Percentiles rank a stretch among this genome's conserved stretches.
These are phyloP conservation scores for Zygogramma bicolorata DNA, from an alignment of 2,888 invertebrate genomes.

Conservation along the genomic window DNA sequence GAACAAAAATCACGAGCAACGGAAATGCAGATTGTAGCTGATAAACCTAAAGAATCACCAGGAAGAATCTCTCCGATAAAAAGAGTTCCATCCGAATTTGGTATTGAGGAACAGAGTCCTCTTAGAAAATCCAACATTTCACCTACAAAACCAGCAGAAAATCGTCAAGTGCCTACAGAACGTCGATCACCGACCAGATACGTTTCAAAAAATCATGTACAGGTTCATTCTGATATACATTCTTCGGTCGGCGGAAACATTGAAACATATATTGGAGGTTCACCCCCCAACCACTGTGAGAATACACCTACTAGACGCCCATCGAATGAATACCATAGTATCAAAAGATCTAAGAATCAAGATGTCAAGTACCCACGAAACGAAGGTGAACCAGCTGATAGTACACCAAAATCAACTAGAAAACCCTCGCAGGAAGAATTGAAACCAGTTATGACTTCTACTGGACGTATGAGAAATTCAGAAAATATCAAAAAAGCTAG, in stretches of 20 bases:
- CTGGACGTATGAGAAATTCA: conserved; percentile 68
- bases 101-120: conserved; percentile 7
- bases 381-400: conserved; percentile 44
- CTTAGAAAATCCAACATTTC: conserved; percentile 36
- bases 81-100: conserved; percentile 4
- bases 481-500: conserved; percentile 80
- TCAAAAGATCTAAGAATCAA: conserved; percentile 39
- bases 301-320: conserved; percentile 53
- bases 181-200: neutral
- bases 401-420: conserved; percentile 60
- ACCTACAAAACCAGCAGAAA: neutral
- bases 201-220: neutral
- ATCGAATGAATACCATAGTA: conserved; percentile 46
- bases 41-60: conserved; percentile 28
- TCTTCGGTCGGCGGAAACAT: neutral
- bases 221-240: neutral
- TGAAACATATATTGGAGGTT: neutral
- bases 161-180: neutral
- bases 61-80: conserved; percentile 43
- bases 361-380: conserved; percentile 36
- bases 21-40: neutral
- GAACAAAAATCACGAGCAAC: neutral
- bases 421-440: conserved; percentile 62
- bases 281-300: neutral
- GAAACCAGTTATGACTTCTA: conserved; percentile 57